Base-by-base conservation (phyloP, 2,113 vertebrate species). In the Festucalex cinctus region DNA sequence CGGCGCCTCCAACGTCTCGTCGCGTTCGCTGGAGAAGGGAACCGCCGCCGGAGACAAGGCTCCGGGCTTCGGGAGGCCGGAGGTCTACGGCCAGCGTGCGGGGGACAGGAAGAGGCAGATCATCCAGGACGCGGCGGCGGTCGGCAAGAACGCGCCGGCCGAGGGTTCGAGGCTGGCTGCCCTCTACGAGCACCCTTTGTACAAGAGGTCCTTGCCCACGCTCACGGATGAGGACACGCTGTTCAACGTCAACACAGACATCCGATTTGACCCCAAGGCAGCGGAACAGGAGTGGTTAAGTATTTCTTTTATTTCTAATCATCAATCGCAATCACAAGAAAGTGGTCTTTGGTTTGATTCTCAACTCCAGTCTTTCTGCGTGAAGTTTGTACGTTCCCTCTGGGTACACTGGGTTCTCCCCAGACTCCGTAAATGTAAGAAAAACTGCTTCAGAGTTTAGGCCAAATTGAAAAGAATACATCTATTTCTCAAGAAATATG, bases 181-280 rank as follows among this genome's bases (percentile, higher is more conserved):
- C 20, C 91, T 98, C 12, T 97, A 94, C 63, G 79, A 94, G 35
- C 95, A 97, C 65, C 93, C 94, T 5, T 89, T 97, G 0, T 98
- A 95, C 83, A 91, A 79, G 58, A 90, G 84, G 60, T 60, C 87
- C 1, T 46, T 84, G 51, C 94, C 95, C 0, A 32, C 86, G 46
- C 89, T 96, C 24, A 90, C 90, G 0, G 94, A 95, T 4, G 91
- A 93, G 51, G 96, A 98, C 82, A 94, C 94, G 39, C 83, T 98
- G 57, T 98, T 98, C 80, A 95, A 94, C 78, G 94, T 98, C 83
- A 96, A 97, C 88, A 94, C 94, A 20, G 95, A 97, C 90, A 93
- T 96, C 89, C 91, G 94, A 77, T 95, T 98, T 85, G 94, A 95
- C 89, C 95, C 95, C 70, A 96, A 95, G 82, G 93, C 92, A 16